Evolutionary conservation across 2,797 vertebrate species (phyloP), one percentile per base, ranked within the genome.

Genomic region (Chloroceryle inda): DNA sequence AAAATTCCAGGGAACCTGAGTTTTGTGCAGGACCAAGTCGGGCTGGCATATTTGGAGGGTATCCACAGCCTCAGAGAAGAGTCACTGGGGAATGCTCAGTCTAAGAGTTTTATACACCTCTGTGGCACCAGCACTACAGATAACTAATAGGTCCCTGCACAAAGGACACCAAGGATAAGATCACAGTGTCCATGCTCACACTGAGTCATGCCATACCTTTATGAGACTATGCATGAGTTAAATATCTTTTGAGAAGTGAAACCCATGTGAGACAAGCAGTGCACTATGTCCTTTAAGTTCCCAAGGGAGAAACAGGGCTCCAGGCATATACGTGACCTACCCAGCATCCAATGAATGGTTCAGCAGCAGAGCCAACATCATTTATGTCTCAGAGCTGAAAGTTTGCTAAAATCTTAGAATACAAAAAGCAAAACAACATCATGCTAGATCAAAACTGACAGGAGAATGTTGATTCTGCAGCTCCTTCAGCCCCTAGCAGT

Each of bases 131-230:
- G 49, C 37, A 45, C 10, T 59, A n/a, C 13, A 40, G 33, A 13
- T 13, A 49, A 44, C 45, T 52, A 26, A 17, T 52, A 52, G 9
- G 49, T 27, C 50, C 16, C 53, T 17, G 16, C 27, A 22, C 7
- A 27, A 38, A 72, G 18, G 19, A 40, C 37, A 24, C n/a, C 6
- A 77, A 40, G 40, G 72, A 77, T n/a, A 44, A 81, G n/a, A 72
- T 13, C 0, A 0, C n/a, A n/a, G 18, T 50, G 27, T 31, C 27
- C 24, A 10, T 45, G 47, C 35, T 49, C 15, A 26, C 22, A 26
- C 2, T 22, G 45, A 38, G 7, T 50, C 4, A 2, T 61, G 20
- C 13, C 58, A 18, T 38, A 44, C 6, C 16, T 77, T 78, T 38
- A 21, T 26, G 33, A 27, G 52, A 37, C 33, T 37, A 23, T 4